These are phyloP conservation scores for Eubasilissa regina DNA, from an alignment of 1,140 invertebrate genomes.

Conservation along the genomic window DNA sequence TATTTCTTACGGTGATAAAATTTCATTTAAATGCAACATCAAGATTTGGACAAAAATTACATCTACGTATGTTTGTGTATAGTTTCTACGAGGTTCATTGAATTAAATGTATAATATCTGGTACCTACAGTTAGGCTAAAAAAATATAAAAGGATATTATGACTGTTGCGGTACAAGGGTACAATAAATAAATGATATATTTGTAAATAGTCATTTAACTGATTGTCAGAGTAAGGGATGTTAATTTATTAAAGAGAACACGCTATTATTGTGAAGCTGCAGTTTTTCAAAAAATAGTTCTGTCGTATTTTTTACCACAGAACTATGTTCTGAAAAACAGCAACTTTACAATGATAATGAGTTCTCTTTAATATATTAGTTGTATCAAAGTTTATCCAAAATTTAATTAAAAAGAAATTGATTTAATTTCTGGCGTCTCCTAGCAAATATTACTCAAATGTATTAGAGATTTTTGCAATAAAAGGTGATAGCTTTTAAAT, in stretches of 20 bases:
- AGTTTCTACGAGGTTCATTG: slow-evolving; percentile 36
- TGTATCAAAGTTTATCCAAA: too few species aligned
- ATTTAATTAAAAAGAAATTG: too few species aligned
- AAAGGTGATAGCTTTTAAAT: too few species aligned
- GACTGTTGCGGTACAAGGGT: slow-evolving; percentile 1
- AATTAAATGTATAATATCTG: slow-evolving; percentile 2
- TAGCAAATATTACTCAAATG: too few species aligned
- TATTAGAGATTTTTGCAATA: too few species aligned
- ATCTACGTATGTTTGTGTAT: not conserved
- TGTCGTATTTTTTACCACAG: too few species aligned
- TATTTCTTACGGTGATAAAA: slow-evolving; percentile 18
- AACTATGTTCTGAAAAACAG: too few species aligned
- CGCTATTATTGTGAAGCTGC: too few species aligned
- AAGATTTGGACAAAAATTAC: slow-evolving; percentile 53
- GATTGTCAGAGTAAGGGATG: slow-evolving; percentile 14
- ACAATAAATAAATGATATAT: slow-evolving; percentile 19
- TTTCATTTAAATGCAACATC: slow-evolving; percentile 44
- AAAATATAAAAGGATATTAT: slow-evolving; percentile 8
- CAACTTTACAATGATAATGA: too few species aligned
- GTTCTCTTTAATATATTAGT: too few species aligned
- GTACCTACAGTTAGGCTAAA: not conserved
- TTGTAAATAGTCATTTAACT: slow-evolving; percentile 1
- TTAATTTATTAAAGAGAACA: slow-evolving; percentile 7
- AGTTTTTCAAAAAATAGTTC: too few species aligned
- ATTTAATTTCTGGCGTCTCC: too few species aligned